A percentile compares a stretch with the other conserved stretches of the same genome.
Evolutionary conservation across 2,888 invertebrate species (phyloP).

Genomic region (Tenthredo scrophulariae): DNA sequence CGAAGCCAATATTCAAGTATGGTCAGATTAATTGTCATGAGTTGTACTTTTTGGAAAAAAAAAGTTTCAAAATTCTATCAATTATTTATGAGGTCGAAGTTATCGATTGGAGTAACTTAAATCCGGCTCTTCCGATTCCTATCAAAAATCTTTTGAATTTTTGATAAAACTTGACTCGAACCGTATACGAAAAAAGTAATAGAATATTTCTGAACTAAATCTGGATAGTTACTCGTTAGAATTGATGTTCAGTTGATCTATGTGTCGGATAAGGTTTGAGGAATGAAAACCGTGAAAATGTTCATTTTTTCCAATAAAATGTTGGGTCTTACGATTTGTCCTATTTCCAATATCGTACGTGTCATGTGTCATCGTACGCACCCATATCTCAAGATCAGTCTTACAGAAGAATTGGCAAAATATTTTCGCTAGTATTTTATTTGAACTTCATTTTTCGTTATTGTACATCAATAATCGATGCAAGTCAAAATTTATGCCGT

Average conservation of each 20-base stretch:
- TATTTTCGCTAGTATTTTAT: not conserved
- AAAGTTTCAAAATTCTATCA: too few relatives aligned
- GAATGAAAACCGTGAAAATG: not conserved
- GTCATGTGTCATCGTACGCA: not conserved
- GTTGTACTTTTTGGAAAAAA: too few relatives aligned
- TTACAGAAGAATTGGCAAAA: not conserved
- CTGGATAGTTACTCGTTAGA: not conserved
- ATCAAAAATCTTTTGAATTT: not conserved
- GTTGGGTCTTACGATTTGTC: not conserved
- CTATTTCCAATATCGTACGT: not conserved
- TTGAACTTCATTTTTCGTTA: not conserved
- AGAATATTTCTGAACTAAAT: not conserved
- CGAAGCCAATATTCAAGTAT: too few relatives aligned
- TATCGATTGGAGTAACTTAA: not conserved
- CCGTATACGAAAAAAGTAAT: not conserved
- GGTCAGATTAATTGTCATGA: too few relatives aligned
- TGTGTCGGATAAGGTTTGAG: not conserved
- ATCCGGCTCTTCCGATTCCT: not conserved
- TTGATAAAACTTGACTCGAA: not conserved
- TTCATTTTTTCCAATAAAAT: not conserved
- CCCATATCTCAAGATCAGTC: not conserved
- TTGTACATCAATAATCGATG: not conserved
- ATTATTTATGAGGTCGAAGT: too few relatives aligned
- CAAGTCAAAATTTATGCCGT: not conserved
- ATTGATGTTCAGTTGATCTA: not conserved